Evolutionary conservation across 2,797 vertebrate species (phyloP).

Genomic region (Saxicola maurus): DNA sequence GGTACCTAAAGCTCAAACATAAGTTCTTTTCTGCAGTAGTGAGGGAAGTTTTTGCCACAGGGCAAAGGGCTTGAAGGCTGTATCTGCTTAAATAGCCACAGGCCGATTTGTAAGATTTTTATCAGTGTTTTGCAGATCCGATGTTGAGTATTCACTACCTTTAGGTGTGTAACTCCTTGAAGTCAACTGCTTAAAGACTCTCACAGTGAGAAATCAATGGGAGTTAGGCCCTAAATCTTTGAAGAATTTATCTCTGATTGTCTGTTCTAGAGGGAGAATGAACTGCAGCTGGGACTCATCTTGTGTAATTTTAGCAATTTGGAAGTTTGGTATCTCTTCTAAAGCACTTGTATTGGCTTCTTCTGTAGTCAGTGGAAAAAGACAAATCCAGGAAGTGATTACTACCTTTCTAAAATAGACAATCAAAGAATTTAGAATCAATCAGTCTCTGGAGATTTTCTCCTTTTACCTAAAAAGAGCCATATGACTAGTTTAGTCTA

Average conservation of each 20-base stretch:
- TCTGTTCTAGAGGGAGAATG: background rate
- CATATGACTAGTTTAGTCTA: background rate
- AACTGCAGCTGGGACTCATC: constrained; percentile 27
- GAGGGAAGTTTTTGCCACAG: background rate
- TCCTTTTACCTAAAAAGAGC: background rate
- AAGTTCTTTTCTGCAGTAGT: background rate
- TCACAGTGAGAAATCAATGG: background rate
- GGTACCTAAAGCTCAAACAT: background rate
- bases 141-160: background rate
- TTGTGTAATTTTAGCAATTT: constrained; percentile 36
- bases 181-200: background rate
- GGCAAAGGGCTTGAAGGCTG: background rate
- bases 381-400: background rate
- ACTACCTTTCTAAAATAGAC: constrained; percentile 21
- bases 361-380: background rate
- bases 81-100: background rate
- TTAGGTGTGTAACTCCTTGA: background rate
- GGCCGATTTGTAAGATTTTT: background rate
- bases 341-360: constrained; percentile 6
- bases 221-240: background rate
- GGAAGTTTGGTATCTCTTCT: constrained; percentile 3
- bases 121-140: background rate
- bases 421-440: background rate
- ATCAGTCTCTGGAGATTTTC: background rate
- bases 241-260: constrained; percentile 8